Conservation (phyloP, 2,113 vertebrate species). For the Alectura lathami region DNA sequence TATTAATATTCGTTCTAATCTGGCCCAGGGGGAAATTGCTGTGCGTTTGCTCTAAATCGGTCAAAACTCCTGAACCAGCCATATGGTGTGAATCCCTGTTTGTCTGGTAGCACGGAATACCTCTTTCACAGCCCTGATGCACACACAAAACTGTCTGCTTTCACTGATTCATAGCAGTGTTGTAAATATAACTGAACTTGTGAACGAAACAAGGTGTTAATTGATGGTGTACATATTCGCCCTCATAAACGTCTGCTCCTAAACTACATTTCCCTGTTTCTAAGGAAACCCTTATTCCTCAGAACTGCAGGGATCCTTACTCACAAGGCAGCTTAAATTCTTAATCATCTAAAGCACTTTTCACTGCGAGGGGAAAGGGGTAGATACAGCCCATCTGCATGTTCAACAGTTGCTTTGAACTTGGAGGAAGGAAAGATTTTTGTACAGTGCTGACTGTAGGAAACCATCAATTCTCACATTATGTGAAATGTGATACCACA, state of each 20-base stretch:
- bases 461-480: slow-evolving; percentile 64
- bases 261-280: slow-evolving; percentile 53
- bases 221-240: slow-evolving; percentile 11
- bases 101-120: slow-evolving; percentile 25
- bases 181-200: slow-evolving; percentile 73
- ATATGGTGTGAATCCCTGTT: slow-evolving; percentile 59
- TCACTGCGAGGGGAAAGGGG: slow-evolving; percentile 18
- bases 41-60: slow-evolving; percentile 61
- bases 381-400: slow-evolving; percentile 64
- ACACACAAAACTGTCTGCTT: slow-evolving; percentile 51
- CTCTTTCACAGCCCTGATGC: slow-evolving; percentile 44
- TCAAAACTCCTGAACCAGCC: slow-evolving; percentile 62
- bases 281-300: slow-evolving; percentile 64
- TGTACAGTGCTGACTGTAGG: slow-evolving; percentile 36
- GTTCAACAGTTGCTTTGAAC: slow-evolving; percentile 60
- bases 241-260: slow-evolving; percentile 49
- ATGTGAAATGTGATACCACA: slow-evolving; percentile 43
- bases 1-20: slow-evolving; percentile 8
- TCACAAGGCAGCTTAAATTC: slow-evolving; percentile 42
- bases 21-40: slow-evolving; percentile 45
- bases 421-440: slow-evolving; percentile 55
- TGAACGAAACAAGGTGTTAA: slow-evolving; percentile 63
- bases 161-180: slow-evolving; percentile 51
- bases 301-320: slow-evolving; percentile 31
- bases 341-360: slow-evolving; percentile 39